These are phyloP conservation scores for Neodiprion fabricii DNA, from an alignment of 1,140 invertebrate species.

Conservation along the genomic window DNA sequence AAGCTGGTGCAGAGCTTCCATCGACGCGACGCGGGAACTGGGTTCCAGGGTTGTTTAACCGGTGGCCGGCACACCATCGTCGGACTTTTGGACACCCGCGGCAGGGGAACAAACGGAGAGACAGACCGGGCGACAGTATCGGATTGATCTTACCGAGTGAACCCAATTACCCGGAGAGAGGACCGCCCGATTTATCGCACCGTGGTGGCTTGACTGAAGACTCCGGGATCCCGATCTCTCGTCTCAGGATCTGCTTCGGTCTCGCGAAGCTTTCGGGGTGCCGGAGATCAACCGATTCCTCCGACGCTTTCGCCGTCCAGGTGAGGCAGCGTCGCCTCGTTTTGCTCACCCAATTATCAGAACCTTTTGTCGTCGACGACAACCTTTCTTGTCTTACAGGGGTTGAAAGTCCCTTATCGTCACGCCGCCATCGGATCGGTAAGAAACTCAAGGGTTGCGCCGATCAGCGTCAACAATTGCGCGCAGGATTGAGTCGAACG, in stretches of 20 bases:
- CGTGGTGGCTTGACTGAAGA: conserved; percentile 46
- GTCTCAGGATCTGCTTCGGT: not conserved
- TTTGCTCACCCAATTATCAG: conserved; percentile 59
- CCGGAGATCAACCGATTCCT: not conserved
- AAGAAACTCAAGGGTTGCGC: too few relatives aligned
- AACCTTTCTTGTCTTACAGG: conserved; percentile 28
- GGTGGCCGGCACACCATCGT: too few relatives aligned
- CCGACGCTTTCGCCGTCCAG: not conserved
- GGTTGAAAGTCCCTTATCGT: not conserved
- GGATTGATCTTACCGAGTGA: conserved; percentile 61
- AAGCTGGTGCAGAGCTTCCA: too few relatives aligned
- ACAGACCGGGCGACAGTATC: conserved; percentile 60
- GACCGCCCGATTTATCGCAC: conserved; percentile 59
- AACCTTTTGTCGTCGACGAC: conserved; percentile 31
- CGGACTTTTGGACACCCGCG: not conserved
- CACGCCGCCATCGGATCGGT: not conserved
- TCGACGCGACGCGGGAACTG: too few relatives aligned
- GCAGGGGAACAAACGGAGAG: conserved; percentile 40
- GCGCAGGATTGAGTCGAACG: too few relatives aligned
- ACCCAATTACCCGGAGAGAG: conserved; percentile 59
- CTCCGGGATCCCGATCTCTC: not conserved
- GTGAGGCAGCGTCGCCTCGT: conserved; percentile 38
- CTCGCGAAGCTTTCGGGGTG: not conserved
- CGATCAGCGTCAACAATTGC: too few relatives aligned
- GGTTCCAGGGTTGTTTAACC: too few relatives aligned